Evolutionary conservation across 2,113 vertebrate genomes (phyloP), one percentile per base, ranked within the genome.

Genomic region (Loxodonta africana): DNA sequence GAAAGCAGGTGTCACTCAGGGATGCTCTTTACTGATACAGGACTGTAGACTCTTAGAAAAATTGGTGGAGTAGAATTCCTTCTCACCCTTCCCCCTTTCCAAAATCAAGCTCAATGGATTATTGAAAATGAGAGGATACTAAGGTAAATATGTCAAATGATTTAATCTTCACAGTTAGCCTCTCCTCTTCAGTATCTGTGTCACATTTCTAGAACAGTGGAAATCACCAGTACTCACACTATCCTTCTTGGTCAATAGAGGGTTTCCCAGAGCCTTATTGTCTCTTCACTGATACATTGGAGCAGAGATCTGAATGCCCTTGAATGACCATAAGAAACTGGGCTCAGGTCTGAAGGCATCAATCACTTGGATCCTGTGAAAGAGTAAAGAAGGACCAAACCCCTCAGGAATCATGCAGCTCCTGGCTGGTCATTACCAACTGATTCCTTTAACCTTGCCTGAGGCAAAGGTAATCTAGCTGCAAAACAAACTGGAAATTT

Each of bases 221-320:
- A 95, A 91, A 15, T 83, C 33, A 86, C 25, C 46, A 86, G 30
- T 76, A 91, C 20, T 96, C 28, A 96, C 28, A 96, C 86, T n/a
- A 33, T 93, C 89, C 30, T 90, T 28, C 74, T 90, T 74, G 17
- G 11, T 46, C 25, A 83, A 12, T 67, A 82, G 53, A 94, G 53
- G 0, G 2, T 91, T 95, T 95, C 76, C 18, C 15, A 21, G 67
- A 57, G 51, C 10, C 37, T 60, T 65, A 83, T 33, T 8, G 81
- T 51, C 17, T 86, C 48, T 85, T 93, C 80, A 83, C 14, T 85
- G 14, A 1, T n/a, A 48, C n/a, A 46, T 76, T 69, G 14, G 20
- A 69, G 26, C 69, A 83, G n/a, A 84, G n/a, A 69, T 63, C 4
- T 51, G 8, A 95, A 92, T 41, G 65, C 0, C 44, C 76, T 20